Percentiles rank a stretch among this genome's conserved stretches.
These are phyloP conservation scores for Eunapius fragilis DNA, from an alignment of 37 sponge, comb jelly and placozoan genomes.

Conservation along the genomic window DNA sequence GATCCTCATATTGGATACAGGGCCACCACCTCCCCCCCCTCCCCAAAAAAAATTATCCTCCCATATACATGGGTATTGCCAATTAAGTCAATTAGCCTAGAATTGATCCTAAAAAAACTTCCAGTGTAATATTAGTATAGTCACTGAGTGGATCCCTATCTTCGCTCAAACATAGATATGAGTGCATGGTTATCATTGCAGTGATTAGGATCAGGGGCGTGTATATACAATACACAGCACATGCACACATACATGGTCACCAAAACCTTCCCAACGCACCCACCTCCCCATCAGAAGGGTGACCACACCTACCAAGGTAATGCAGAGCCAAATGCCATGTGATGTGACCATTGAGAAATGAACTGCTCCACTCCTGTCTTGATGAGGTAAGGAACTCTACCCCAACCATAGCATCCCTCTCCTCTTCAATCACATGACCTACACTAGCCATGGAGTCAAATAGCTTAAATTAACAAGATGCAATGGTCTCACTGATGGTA, in stretches of 20 bases:
- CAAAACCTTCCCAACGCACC: not conserved
- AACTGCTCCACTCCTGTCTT: constrained; percentile 40
- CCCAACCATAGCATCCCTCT: constrained; percentile 30
- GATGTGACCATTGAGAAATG: constrained; percentile 38
- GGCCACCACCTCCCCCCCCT: no score
- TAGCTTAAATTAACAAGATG: not conserved
- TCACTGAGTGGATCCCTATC: no score
- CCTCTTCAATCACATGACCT: constrained; percentile 60
- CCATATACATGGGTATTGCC: no score
- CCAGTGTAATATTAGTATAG: no score
- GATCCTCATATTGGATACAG: no score
- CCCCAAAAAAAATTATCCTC: no score
- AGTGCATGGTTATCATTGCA: no score
- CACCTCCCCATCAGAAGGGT: not conserved
- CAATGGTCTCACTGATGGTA: not conserved
- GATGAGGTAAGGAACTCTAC: constrained; percentile 40
- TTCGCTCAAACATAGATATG: no score
- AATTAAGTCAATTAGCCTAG: no score
- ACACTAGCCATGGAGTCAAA: constrained; percentile 35
- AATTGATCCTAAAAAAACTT: no score
- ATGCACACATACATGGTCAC: not conserved
- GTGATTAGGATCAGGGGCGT: no score
- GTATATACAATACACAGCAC: not conserved
- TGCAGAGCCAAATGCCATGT: constrained; percentile 56
- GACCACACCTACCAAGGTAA: constrained; percentile 68